Evolutionary conservation across 35 echinoderm and acorn worm species (phyloP), one percentile per base, ranked within the genome.

Genomic region (Anneissia japonica): DNA sequence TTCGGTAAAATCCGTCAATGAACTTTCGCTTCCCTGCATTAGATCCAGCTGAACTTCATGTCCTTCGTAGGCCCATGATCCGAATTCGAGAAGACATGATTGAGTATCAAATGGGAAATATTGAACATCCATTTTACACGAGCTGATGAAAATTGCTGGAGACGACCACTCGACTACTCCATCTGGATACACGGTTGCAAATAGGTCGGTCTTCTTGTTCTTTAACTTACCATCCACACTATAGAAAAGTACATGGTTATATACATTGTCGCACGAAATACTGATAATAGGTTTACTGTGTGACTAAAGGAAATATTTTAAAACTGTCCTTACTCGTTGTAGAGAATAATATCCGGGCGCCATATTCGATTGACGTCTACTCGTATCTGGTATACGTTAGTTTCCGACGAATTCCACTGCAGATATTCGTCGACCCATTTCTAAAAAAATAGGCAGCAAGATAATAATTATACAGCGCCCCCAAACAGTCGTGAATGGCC

Each of bases 61-160:
- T 19, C 92, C 96, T 64, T 99, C 96, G 81, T 99, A 93, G 31
- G 94, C 89, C 96, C 96, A 99, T 7, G 92, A 89, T 72, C 96
- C 96, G 82, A 99, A 99, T 77, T 99, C 94, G 76, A 99, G 73
- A 16, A 45, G 40, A 46, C 96, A 99, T 29, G 46, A 45, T 39
- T 99, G 96, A 28, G 77, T 83, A 79, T 99, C 96, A 41, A 99
- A 99, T 3, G 96, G 96, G 76, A 99, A 99, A 34, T 93, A 94
- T 37, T 86, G 91, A 16, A 94, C 90, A 80, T 99, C 87, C 26
- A 99, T 86, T 31, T 87, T 88, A 75, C 96, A 99, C 41, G 77
- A 91, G 21, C 89, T 94, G 26, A 86, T 79, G 35, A 94, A 94
- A 87, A 99, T 99, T 32, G 80, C 86, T 14, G 96, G 96, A 9